These are phyloP conservation scores for Takifugu bimaculatus DNA, from an alignment of 2,113 vertebrate species.

Conservation along the genomic window DNA sequence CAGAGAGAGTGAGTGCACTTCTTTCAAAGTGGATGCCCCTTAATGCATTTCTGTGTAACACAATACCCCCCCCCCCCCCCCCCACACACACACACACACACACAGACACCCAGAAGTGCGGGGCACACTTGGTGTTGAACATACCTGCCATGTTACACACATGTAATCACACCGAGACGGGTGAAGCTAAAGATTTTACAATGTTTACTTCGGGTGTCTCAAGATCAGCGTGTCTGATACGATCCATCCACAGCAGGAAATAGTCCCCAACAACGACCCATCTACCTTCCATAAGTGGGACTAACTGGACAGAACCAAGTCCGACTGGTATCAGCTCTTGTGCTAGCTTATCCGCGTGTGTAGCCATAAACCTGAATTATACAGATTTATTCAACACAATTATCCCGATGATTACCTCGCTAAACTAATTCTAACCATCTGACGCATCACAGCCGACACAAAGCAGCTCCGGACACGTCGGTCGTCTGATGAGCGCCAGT, in stretches of 20 bases:
- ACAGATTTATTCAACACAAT: no score
- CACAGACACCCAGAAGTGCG: background rate
- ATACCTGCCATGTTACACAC: background rate
- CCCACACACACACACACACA: slow-evolving; percentile 2
- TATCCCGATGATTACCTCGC: background rate
- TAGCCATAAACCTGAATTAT: no score
- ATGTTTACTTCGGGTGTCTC: background rate
- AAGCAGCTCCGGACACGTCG: background rate
- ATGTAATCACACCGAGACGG: slow-evolving; percentile 3
- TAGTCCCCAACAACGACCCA: background rate
- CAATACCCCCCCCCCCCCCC: slow-evolving; percentile 21
- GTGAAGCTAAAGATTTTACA: background rate
- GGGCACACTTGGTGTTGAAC: background rate
- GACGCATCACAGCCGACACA: background rate
- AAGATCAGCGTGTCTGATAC: no score
- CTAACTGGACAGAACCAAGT: no score
- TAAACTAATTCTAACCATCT: background rate
- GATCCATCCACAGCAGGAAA: background rate
- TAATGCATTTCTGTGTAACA: slow-evolving; percentile 62
- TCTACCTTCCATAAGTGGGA: no score
- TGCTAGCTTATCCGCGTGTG: no score
- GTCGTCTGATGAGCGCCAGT: no score
- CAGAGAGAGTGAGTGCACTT: slow-evolving; percentile 26
- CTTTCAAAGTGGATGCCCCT: slow-evolving; percentile 46
- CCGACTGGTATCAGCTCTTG: no score